These are phyloP conservation scores for Xylota sylvarum DNA, from an alignment of 2,888 invertebrate genomes.

Conservation along the genomic window DNA sequence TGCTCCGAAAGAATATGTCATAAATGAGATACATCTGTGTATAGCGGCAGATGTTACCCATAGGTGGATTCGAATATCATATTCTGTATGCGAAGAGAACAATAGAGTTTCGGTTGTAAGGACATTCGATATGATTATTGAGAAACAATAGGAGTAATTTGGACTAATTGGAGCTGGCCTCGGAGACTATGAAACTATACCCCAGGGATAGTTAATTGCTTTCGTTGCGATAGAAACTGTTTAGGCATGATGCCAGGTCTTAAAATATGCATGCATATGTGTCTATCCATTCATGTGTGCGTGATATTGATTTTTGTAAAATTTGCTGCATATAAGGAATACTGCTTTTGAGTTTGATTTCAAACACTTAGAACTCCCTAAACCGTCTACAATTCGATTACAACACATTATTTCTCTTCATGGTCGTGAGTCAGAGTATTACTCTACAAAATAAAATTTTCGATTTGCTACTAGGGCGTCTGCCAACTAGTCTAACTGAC, in stretches of 20 bases:
- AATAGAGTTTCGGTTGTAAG: slow-evolving; percentile 27
- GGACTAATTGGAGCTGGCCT: slow-evolving; percentile 44
- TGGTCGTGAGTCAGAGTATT: no score
- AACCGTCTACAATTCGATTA: no score
- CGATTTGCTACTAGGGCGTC: no score
- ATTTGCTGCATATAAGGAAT: no score
- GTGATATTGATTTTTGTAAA: no score
- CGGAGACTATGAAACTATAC: slow-evolving; percentile 16
- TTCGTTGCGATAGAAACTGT: slow-evolving; percentile 1
- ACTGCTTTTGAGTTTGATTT: no score
- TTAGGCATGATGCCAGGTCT: background rate
- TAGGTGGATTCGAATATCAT: background rate
- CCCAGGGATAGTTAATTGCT: slow-evolving; percentile 42
- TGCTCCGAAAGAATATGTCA: slow-evolving; percentile 19
- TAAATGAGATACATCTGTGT: slow-evolving; percentile 26
- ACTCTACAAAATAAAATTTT: no score
- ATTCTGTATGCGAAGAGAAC: slow-evolving; percentile 1
- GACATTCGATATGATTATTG: slow-evolving; percentile 39
- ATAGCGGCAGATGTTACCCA: background rate
- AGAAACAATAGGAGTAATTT: slow-evolving; percentile 54
- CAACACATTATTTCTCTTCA: no score
- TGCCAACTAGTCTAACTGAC: no score
- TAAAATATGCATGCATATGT: background rate
- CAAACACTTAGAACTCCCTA: no score
- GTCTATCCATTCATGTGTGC: no score